Evolutionary conservation across 2,888 invertebrate genomes (phyloP).

Genomic region (Pristionchus fissidentatus): DNA sequence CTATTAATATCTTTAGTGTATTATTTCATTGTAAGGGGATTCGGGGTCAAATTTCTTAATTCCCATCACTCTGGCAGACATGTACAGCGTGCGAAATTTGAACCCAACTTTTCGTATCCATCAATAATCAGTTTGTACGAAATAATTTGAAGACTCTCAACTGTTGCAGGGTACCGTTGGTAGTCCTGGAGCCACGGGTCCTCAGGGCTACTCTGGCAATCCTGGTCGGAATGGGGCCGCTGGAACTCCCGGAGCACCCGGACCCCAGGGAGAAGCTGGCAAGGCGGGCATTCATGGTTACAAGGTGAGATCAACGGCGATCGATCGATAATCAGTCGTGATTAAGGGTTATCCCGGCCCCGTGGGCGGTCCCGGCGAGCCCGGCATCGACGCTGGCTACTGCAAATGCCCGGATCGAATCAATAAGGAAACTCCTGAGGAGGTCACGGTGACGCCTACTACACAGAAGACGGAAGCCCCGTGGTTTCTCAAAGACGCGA

Average conservation of each 20-base stretch:
- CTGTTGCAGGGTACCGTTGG: constrained; percentile 4
- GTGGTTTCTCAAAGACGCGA: constrained; percentile 12
- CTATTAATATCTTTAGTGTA: neutral
- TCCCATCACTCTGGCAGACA: too few species aligned
- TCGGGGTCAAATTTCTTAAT: neutral
- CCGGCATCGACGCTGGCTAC: constrained; percentile 45
- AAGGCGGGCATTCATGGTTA: constrained; percentile 27
- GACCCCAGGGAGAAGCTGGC: constrained; percentile 39
- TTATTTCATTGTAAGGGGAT: neutral
- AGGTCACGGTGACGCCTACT: neutral
- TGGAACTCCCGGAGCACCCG: constrained; percentile 11
- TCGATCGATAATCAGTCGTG: neutral
- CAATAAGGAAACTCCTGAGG: neutral
- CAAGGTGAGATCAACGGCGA: neutral
- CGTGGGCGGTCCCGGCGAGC: constrained; percentile 4
- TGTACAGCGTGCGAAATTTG: neutral
- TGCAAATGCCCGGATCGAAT: constrained; percentile 42
- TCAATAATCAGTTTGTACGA: too few species aligned
- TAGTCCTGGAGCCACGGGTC: constrained; percentile 23
- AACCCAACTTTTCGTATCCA: neutral
- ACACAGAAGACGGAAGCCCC: neutral
- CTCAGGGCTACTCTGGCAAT: constrained; percentile 40
- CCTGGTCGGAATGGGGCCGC: constrained; percentile 31
- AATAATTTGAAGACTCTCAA: neutral
- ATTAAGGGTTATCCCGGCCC: constrained; percentile 45